phyloP scores from a whole-genome alignment of 1,140 invertebrate species.

The Oscheius sp. region DNA sequence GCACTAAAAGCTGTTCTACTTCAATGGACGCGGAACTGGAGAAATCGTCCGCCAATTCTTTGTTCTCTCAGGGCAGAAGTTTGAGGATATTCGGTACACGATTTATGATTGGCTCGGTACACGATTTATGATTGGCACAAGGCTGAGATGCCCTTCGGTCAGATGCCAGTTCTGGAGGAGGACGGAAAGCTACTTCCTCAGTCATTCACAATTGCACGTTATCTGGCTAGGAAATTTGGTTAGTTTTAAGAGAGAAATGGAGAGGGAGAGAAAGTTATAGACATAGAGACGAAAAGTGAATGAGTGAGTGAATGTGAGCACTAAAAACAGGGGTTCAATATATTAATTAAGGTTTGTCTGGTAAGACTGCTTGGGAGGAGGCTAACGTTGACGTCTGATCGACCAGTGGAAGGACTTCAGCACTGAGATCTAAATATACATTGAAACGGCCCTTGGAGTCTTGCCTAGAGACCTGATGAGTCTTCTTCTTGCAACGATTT shows the following conservation, averaged over 20 bases:
- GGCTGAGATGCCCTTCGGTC: conserved; percentile 21
- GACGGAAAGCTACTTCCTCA: conserved; percentile 32
- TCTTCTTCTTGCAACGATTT: too few relatives aligned
- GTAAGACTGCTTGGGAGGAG: background rate
- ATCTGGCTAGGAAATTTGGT: conserved; percentile 36
- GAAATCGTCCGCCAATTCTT: background rate
- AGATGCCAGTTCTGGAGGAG: conserved; percentile 35
- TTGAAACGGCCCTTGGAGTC: background rate
- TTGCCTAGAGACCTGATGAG: background rate
- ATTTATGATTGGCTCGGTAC: background rate
- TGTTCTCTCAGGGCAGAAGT: background rate
- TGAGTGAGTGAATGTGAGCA: too few relatives aligned
- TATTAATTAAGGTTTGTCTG: background rate
- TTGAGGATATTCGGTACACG: background rate
- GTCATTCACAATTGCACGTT: conserved; percentile 29
- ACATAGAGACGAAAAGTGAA: too few relatives aligned
- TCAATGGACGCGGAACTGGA: background rate
- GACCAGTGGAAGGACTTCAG: background rate
- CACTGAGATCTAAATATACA: background rate
- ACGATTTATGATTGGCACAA: background rate
- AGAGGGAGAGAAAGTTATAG: too few relatives aligned
- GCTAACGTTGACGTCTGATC: background rate
- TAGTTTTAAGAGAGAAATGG: background rate
- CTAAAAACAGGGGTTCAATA: too few relatives aligned
- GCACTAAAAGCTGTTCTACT: conserved; percentile 4